Conservation (phyloP, 2,888 invertebrate species). For the Eupithecia vulgata region DNA sequence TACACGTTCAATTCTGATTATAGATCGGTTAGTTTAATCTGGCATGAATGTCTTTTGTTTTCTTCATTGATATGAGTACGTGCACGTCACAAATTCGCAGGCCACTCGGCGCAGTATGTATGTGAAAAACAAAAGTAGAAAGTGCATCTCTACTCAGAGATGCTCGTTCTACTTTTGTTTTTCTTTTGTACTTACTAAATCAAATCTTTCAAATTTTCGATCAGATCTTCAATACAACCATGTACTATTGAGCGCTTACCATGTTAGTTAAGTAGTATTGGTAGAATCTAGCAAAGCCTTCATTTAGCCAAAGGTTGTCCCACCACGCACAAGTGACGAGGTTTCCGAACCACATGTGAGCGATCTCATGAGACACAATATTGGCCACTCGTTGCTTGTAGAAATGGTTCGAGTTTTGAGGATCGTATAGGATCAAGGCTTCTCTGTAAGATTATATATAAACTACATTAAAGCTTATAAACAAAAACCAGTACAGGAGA, state of each 20-base stretch:
- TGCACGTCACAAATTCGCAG: not conserved
- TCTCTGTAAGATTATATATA: slow-evolving; percentile 74
- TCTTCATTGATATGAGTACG: not conserved
- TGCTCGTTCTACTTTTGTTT: no score
- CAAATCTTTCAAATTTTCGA: no score
- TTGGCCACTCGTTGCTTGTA: slow-evolving; percentile 86
- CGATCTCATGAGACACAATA: slow-evolving; percentile 89
- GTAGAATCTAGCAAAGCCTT: slow-evolving; percentile 88
- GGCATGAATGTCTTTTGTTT: not conserved
- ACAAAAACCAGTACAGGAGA: no score
- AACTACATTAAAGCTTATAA: not conserved
- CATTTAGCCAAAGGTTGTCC: slow-evolving; percentile 89
- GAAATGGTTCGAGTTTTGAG: slow-evolving; percentile 75
- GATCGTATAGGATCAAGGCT: slow-evolving; percentile 82
- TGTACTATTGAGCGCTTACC: slow-evolving; percentile 66
- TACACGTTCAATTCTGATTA: not conserved
- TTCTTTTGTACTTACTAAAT: no score
- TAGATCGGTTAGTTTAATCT: not conserved
- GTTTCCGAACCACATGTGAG: slow-evolving; percentile 94
- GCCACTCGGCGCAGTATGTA: not conserved
- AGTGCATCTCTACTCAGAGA: no score
- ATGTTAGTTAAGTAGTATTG: slow-evolving; percentile 86
- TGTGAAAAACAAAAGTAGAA: not conserved
- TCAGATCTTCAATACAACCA: no score
- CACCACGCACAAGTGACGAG: slow-evolving; percentile 90